Base-by-base conservation (phyloP, 1,140 invertebrate species). In the Wasmannia auropunctata region DNA sequence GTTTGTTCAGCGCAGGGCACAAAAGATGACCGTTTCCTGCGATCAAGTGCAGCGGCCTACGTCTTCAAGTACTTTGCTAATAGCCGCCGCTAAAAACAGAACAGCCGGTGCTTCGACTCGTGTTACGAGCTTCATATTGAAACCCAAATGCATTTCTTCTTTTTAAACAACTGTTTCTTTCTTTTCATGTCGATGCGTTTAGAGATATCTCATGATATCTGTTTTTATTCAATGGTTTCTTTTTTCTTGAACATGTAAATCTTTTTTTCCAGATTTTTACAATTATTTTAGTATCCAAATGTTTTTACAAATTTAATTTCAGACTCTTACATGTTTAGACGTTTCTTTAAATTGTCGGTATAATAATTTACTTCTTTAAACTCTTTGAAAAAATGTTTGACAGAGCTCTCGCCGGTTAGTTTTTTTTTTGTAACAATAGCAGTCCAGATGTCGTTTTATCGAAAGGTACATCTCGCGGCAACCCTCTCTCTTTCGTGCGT, bases 31-130 rank as follows among this genome's bases (percentile, higher is more conserved):
- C 81, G 83, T 60, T 91, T 92, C 85, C 89, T 91, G 89, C 75
- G 92, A 91, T 94, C 93, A 94, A 94, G 93, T 94, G 92, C 92
- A 90, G 60, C 79, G 84, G 87, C 56, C 87, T 90, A 70, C 46
- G 37, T 63, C 10, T 87, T 91, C 76, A 69, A 93, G 90, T 84
- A 91, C 88, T 92, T 92, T 88, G 87, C 90, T 92, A 93, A 93
- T 92, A 91, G 88, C 22, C 54, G 46, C 60, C 83, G 87, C 70
- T 75, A 87, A 90, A 92, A 90, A 91, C 77, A 87, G 87, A 85
- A 83, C 90, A 87, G 88, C 87, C 90, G 89, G 85, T 91, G 92
- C 75, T 86, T 31, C 10, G 84, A 88, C 87, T 94, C 92, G 58
- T 83, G 76, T 94, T 94, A 91, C 93, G n/a, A n/a, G 86, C 62